Evolutionary conservation across 35 echinoderm and acorn worm species (phyloP), one percentile per base, ranked within the genome.

Genomic region (Antedon bifida): DNA sequence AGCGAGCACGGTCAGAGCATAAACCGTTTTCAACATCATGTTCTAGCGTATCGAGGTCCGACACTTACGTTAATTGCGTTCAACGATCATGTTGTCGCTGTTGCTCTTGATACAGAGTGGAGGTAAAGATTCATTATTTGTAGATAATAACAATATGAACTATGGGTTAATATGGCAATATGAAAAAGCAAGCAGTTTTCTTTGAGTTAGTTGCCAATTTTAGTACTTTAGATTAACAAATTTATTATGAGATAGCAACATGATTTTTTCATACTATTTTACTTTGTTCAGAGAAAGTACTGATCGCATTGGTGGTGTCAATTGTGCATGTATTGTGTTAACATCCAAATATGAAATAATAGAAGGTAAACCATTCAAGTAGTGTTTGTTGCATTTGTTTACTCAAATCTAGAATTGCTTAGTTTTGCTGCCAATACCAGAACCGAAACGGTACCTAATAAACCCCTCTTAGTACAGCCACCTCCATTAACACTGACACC

Each of bases 31-130:
- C 84, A 92, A 74, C 94, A 97, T 82, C 90, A 97, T 44, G 82
- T 87, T 23, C 89, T 97, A 80, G 84, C 78, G 7, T 97, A 97
- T 36, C 39, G 77, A 64, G 90, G 90, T 9, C 94, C 94, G 13
- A 97, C 94, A 4, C 33, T 97, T 5, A 74, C 92, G n/a, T 29
- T 97, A 11, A n/a, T 92, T 0, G 75, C 74, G 73, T 92, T 84
- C 87, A 82, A 88, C 19, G 90, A 84, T 78, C 73, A 87, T 85
- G 14, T 89, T 32, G 89, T 87, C 84, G 90, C 90, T 8, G 83
- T 92, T 36, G 90, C 90, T 36, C 34, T 92, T 32, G 94, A 97
- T 44, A 83, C 79, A 45, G 94, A 97, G 74, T 97, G 94, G 94
- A 97, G 94, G 94, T 97, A 42, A 45, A 78, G 42, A 42, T 42